phyloP scores from a whole-genome alignment of 1,140 invertebrate genomes.

The Drosophila pseudoobscura region DNA sequence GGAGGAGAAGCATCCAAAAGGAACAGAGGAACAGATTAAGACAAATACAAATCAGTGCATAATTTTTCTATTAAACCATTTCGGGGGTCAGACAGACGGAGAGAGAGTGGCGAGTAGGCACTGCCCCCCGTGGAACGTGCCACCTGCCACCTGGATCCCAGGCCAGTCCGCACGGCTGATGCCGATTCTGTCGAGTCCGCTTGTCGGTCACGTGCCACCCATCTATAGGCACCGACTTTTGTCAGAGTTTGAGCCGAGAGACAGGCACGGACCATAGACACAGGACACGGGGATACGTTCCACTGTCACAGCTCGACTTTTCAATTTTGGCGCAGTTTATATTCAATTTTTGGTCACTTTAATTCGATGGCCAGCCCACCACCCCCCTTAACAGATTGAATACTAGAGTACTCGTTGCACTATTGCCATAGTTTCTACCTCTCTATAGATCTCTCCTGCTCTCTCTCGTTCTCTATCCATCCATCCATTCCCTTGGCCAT shows the following conservation, averaged over 20 bases:
- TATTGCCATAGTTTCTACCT: slow-evolving; percentile 35
- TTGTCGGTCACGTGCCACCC: slow-evolving; percentile 52
- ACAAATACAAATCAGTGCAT: slow-evolving; percentile 80
- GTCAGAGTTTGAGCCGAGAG: slow-evolving; percentile 17
- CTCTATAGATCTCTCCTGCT: not conserved
- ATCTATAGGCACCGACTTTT: slow-evolving; percentile 41
- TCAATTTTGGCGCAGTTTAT: slow-evolving; percentile 75
- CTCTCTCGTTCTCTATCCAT: not conserved
- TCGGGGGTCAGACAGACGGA: not conserved
- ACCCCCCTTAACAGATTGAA: slow-evolving; percentile 43
- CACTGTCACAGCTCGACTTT: slow-evolving; percentile 64
- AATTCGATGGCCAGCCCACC: slow-evolving; percentile 52
- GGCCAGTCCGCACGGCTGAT: slow-evolving; percentile 37
- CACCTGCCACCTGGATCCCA: not conserved
- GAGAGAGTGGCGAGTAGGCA: not conserved
- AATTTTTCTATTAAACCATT: slow-evolving; percentile 80
- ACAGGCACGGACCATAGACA: slow-evolving; percentile 8
- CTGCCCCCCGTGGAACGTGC: not conserved
- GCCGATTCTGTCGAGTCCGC: slow-evolving; percentile 4
- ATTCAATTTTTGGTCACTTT: slow-evolving; percentile 72
- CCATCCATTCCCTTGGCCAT: slow-evolving; percentile 28
- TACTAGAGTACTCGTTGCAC: not conserved
- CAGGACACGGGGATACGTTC: slow-evolving; percentile 46
- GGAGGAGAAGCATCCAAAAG: slow-evolving; percentile 19
- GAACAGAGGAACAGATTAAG: slow-evolving; percentile 64